A percentile compares a stretch with the other conserved stretches of the same genome.
Conservation (phyloP, 1,140 invertebrate species). For the Venustaconcha ellipsiformis region DNA sequence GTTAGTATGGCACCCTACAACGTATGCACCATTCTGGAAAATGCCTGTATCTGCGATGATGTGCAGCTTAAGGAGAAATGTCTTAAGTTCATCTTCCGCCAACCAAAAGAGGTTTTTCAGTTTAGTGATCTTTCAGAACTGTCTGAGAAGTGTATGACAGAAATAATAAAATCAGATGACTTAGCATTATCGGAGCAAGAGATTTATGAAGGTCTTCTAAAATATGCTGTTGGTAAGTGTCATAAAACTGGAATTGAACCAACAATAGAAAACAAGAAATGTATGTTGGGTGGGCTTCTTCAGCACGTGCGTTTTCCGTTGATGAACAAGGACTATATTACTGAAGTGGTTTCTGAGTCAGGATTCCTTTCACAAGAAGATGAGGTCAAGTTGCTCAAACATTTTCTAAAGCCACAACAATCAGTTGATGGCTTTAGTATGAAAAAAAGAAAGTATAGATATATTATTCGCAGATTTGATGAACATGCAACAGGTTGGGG, state of each 20-base stretch:
- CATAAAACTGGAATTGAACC: constrained; percentile 10
- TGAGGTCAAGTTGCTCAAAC: constrained; percentile 1
- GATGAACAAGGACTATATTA: constrained; percentile 30
- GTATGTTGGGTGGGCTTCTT: constrained; percentile 21
- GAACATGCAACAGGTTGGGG: constrained; percentile 14
- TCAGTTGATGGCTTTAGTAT: not conserved
- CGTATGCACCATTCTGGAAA: too few relatives aligned
- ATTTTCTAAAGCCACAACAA: not conserved
- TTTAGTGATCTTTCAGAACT: constrained; percentile 27
- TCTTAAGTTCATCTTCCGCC: constrained; percentile 24
- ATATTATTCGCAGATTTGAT: constrained; percentile 6
- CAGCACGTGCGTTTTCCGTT: constrained; percentile 37
- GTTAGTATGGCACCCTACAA: too few relatives aligned
- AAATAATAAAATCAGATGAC: constrained; percentile 27
- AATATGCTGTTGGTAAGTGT: constrained; percentile 34
- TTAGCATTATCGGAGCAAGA: constrained; percentile 23
- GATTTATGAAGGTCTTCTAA: constrained; percentile 27
- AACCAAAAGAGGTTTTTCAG: constrained; percentile 23
- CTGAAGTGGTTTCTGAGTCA: constrained; percentile 1
- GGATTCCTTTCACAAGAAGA: constrained; percentile 7
- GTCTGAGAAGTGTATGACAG: constrained; percentile 25
- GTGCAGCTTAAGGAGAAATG: constrained; percentile 31
- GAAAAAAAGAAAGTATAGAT: not conserved
- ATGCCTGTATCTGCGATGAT: constrained; percentile 2
- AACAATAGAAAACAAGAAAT: constrained; percentile 19